These are phyloP conservation scores for Benthochromis sp. DNA, from an alignment of 2,113 vertebrate genomes.

Conservation along the genomic window DNA sequence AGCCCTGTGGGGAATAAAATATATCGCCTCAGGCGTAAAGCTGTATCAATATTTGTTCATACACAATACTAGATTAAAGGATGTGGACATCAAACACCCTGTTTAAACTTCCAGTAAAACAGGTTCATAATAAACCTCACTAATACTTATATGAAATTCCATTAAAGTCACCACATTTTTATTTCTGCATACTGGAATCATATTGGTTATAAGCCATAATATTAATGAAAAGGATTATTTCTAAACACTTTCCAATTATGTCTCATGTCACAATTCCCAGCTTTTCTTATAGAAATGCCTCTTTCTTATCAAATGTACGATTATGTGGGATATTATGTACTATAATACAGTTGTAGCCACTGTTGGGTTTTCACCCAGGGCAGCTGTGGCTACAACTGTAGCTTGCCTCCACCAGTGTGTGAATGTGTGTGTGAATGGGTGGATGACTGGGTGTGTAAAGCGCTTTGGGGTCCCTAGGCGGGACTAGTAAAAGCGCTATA, in stretches of 20 bases:
- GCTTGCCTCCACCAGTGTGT: too few species aligned
- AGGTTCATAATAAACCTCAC: neutral
- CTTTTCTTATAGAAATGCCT: neutral
- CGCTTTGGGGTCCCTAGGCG: too few species aligned
- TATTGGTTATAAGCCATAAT: neutral
- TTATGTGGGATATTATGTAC: neutral
- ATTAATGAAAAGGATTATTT: neutral
- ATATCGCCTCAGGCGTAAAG: slow-evolving; percentile 11
- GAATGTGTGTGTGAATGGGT: too few species aligned
- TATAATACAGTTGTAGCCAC: neutral
- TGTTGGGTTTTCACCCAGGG: too few species aligned
- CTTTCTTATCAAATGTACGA: neutral
- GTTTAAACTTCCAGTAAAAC: neutral
- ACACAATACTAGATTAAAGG: neutral
- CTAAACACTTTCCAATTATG: neutral
- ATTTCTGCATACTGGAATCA: neutral
- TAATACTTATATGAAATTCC: neutral
- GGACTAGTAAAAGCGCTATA: too few species aligned
- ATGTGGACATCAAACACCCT: neutral
- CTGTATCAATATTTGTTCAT: neutral
- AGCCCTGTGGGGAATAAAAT: neutral
- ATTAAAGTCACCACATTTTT: neutral
- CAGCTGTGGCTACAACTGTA: too few species aligned
- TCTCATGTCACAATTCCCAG: neutral
- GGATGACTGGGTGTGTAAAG: too few species aligned